Evolutionary conservation across 2,888 invertebrate species (phyloP).

Genomic region (Tiphia femorata): DNA sequence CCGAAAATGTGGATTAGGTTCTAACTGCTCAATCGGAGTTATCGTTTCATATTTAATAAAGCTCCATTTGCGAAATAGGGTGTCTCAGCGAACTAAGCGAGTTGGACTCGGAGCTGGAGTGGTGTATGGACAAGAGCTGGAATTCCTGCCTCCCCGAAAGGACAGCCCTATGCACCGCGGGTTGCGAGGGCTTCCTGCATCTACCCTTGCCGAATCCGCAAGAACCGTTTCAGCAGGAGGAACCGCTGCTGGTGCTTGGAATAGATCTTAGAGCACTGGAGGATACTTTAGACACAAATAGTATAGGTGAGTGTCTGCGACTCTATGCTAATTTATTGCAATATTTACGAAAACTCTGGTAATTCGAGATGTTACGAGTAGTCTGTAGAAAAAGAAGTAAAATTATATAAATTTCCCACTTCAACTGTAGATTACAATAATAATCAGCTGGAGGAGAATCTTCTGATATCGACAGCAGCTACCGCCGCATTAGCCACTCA

Average conservation of each 20-base stretch:
- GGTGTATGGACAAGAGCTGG: constrained; percentile 66
- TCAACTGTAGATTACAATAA: constrained; percentile 58
- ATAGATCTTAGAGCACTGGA: constrained; percentile 66
- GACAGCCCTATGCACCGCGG: constrained; percentile 73
- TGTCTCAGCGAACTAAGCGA: constrained; percentile 60
- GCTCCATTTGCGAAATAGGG: constrained; percentile 28
- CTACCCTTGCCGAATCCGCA: constrained; percentile 58
- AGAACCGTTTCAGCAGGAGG: constrained; percentile 57
- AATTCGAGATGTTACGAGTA: not conserved
- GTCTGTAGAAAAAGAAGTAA: not conserved
- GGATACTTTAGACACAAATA: constrained; percentile 46
- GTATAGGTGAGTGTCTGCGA: constrained; percentile 30
- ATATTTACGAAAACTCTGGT: too few relatives aligned
- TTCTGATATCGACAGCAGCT: constrained; percentile 54
- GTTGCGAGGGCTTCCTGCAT: constrained; percentile 71
- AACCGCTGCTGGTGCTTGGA: constrained; percentile 65
- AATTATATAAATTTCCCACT: not conserved
- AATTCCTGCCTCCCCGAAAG: constrained; percentile 70
- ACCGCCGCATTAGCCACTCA: constrained; percentile 66
- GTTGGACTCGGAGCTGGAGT: constrained; percentile 62
- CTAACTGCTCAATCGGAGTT: not conserved
- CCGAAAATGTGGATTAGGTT: too few relatives aligned
- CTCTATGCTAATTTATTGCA: constrained; percentile 5
- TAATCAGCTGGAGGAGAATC: constrained; percentile 56
- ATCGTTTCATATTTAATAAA: not conserved